Evolutionary conservation across 1,140 invertebrate genomes (phyloP), one percentile per base, ranked within the genome.

Genomic region (Lysiphlebus fabarum): DNA sequence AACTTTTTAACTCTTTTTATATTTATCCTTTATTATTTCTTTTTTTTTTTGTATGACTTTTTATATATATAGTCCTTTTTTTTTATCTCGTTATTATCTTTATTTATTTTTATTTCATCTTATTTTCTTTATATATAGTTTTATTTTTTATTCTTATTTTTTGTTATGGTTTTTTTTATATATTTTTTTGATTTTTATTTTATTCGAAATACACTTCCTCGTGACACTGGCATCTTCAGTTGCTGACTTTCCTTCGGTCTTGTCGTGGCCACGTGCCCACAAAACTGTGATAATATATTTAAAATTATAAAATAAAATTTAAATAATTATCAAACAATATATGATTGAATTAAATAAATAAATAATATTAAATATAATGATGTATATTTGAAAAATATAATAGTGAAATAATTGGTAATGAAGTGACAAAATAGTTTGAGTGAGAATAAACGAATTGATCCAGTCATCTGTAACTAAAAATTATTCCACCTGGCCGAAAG

Each of bases 401-500:
- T 17, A 17, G 17, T 17, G 17, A 17, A 17, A 17, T 17, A 17
- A 17, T 17, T 3, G n/a, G n/a, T n/a, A n/a, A n/a, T n/a, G n/a
- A 17, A 17, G 17, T 17, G 17, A 17, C 17, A 17, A 17, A 17
- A 51, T 34, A 36, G 49, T 51, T 38, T 11, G 33, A 51, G 49
- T 51, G 17, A 38, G 49, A 38, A 51, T 40, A 34, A 36, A 38
- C n/a, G 34, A 51, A 51, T 51, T n/a, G 49, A n/a, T 7, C 17
- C 51, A 60, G 10, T 60, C 58, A 60, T 55, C 58, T 54, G 58
- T 55, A 6, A 12, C 7, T 36, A 17, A 56, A 55, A 54, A 60
- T 60, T 60, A 60, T 60, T 60, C 58, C 58, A 60, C 58, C 58
- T 60, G 58, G 58, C 58, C 58, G 58, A 60, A 60, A 60, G 58